phyloP scores from a whole-genome alignment of 2,888 invertebrate genomes.

The Limnephilus auricula region DNA sequence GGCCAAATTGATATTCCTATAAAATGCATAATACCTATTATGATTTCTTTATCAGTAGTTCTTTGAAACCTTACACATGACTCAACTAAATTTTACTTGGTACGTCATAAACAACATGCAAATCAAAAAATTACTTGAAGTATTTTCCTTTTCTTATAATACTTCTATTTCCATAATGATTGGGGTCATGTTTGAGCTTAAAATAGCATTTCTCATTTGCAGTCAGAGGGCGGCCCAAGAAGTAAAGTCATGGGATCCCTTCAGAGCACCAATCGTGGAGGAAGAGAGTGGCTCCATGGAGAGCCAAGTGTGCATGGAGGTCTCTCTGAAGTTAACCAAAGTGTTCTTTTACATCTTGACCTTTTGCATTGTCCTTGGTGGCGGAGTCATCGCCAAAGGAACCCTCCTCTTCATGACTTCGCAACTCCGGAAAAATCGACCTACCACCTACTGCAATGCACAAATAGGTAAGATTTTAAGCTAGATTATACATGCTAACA shows the following conservation, averaged over 20 bases:
- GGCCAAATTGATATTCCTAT: not conserved
- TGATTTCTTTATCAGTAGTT: not conserved
- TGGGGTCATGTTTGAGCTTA: not conserved
- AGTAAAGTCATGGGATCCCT: slow-evolving; percentile 98
- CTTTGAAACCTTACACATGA: not conserved
- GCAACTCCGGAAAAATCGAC: slow-evolving; percentile 87
- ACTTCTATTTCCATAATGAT: not conserved
- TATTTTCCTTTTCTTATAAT: not conserved
- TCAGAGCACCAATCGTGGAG: slow-evolving; percentile 93
- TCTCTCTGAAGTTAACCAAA: slow-evolving; percentile 90
- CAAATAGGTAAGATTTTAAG: slow-evolving; percentile 82
- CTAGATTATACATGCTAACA: not conserved
- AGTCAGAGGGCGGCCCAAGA: slow-evolving; percentile 91
- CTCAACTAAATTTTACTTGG: not conserved
- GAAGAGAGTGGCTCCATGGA: slow-evolving; percentile 93
- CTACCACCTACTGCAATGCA: slow-evolving; percentile 89
- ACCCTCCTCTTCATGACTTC: slow-evolving; percentile 95
- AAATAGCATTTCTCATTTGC: slow-evolving; percentile 69
- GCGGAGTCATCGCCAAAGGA: slow-evolving; percentile 92
- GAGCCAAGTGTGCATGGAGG: slow-evolving; percentile 90
- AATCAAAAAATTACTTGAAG: not conserved
- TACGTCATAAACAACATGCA: not conserved
- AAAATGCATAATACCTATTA: not conserved
- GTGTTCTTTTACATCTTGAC: slow-evolving; percentile 90
- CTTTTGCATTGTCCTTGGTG: slow-evolving; percentile 89